Evolutionary conservation across 2,888 invertebrate species (phyloP).

Genomic region (Lamellibrachia columna): DNA sequence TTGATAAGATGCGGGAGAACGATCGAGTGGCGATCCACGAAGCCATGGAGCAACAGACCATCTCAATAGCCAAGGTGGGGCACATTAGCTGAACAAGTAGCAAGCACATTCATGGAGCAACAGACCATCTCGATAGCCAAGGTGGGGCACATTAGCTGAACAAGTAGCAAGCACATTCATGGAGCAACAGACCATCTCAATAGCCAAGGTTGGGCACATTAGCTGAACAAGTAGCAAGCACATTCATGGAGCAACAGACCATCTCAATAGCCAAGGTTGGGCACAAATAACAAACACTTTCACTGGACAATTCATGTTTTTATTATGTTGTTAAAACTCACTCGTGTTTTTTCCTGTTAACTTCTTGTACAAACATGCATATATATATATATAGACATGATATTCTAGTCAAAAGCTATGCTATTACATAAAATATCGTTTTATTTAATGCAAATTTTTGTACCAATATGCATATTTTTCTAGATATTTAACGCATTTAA

Average conservation of each 20-base stretch:
- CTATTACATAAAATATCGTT: too few species aligned
- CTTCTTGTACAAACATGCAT: too few species aligned
- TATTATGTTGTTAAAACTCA: too few species aligned
- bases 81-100: neutral
- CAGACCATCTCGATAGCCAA: conserved; percentile 94
- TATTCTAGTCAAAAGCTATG: too few species aligned
- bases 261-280: conserved; percentile 93
- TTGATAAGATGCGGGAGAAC: conserved; percentile 99
- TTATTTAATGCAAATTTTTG: too few species aligned
- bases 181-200: conserved; percentile 99
- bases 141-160: conserved; percentile 55
- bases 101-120: neutral
- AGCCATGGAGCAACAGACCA: conserved; percentile 99
- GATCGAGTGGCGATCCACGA: conserved; percentile 99
- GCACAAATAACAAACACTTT: too few species aligned
- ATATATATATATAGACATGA: too few species aligned
- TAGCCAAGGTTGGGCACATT: conserved; percentile 78
- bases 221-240: too few species aligned
- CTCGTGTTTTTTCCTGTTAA: too few species aligned
- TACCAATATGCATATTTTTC: too few species aligned
- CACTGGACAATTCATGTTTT: too few species aligned
- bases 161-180: conserved; percentile 68
- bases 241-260: conserved; percentile 96
- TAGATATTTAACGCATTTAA: too few species aligned
- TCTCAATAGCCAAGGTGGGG: conserved; percentile 92